Evolutionary conservation across 2,113 vertebrate species (phyloP), one percentile per base, ranked within the genome.

Genomic region (Nerophis ophidion): DNA sequence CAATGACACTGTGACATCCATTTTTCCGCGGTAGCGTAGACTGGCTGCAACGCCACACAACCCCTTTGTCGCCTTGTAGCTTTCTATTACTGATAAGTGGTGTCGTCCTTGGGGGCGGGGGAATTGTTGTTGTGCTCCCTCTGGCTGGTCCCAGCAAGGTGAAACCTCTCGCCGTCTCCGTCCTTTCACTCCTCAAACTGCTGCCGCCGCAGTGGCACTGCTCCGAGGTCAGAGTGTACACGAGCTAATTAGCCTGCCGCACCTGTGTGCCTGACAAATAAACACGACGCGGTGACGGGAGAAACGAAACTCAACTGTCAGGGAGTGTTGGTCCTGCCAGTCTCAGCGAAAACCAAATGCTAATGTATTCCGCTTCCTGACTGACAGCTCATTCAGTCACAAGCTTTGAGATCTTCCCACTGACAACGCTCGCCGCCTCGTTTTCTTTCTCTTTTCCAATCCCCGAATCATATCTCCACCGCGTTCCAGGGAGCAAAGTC

Each of bases 261-360:
- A 49, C 33, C 52, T 66, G 26, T 74, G 53, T 16, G 59, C 44
- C 44, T 67, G 19, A 40, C 12, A 5, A 16, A 61, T 65, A 61
- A 76, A 64, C 52, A 76, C 2, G 16, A 52, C 19, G 61, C 54
- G 58, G 70, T 84, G 74, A 86, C 80, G 74, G 80, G 12, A 12
- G 10, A 12, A 84, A 82, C 76, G 36, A 68, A 77, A 77, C 51
- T 77, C 70, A 83, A 82, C 72, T 76, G 67, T 79, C 78, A 68
- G 50, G 59, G 48, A 50, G 52, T 45, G 57, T 60, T 58, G 72
- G n/a, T 78, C 72, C 69, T 59, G 19, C 51, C 61, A 70, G 62
- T 81, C 57, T 40, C 47, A 16, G 8, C 62, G 72, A 35, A 55
- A 55, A 56, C 19, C 4, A 12, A 19, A 84, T 86, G 81, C 61